These are phyloP conservation scores for Epizoanthus fatuus DNA, from an alignment of 92 coral and sea anemone species.

Conservation along the genomic window DNA sequence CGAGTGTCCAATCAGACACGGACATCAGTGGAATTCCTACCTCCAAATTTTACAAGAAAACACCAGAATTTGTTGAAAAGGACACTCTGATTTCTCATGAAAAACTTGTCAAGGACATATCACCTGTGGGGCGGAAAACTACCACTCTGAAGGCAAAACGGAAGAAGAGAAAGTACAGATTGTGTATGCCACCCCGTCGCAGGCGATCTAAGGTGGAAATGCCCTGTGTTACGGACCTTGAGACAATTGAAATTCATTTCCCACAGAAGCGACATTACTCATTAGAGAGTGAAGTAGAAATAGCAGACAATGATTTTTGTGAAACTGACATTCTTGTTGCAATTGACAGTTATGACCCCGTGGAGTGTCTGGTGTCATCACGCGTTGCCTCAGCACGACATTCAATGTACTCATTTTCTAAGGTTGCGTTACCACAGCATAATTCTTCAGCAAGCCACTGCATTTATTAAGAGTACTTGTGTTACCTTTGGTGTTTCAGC, in stretches of 20 bases:
- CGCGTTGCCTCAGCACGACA: background rate
- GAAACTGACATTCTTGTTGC: constrained; percentile 38
- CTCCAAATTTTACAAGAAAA: constrained; percentile 29
- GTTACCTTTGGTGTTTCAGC: too few species aligned
- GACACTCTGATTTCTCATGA: background rate
- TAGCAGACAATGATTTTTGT: constrained; percentile 24
- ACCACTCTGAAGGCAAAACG: constrained; percentile 1
- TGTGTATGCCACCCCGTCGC: constrained; percentile 32
- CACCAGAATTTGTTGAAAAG: constrained; percentile 12
- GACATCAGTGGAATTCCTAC: constrained; percentile 6
- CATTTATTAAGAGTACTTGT: background rate
- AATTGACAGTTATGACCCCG: constrained; percentile 18
- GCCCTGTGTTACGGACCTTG: background rate
- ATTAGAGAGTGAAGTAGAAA: constrained; percentile 22
- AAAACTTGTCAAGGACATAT: background rate
- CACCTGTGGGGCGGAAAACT: background rate
- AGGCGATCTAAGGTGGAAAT: background rate
- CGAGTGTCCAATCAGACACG: background rate
- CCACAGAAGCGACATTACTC: constrained; percentile 41
- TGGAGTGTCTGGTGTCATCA: constrained; percentile 36
- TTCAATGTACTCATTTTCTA: constrained; percentile 9
- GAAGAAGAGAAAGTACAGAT: constrained; percentile 22
- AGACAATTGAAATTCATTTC: constrained; percentile 21
- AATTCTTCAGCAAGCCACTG: constrained; percentile 10
- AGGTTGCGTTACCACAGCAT: background rate